These are phyloP conservation scores for Drosophila repletoides DNA, from an alignment of 1,140 invertebrate genomes.

Conservation along the genomic window DNA sequence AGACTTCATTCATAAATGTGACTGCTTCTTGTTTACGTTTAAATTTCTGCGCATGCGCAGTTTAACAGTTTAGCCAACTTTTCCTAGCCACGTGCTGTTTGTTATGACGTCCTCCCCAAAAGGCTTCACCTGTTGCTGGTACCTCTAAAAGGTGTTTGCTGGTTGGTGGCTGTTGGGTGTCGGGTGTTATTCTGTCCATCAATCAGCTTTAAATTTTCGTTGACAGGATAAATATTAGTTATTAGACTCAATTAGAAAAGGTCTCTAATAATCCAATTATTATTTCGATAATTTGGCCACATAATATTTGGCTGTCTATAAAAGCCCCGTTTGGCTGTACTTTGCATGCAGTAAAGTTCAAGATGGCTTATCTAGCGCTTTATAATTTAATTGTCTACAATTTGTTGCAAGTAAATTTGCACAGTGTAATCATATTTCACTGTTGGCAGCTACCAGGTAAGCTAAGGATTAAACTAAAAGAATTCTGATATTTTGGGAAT, in stretches of 20 bases:
- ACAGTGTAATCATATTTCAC: constrained; percentile 59
- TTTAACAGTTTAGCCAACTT: background rate
- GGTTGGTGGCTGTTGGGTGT: too few species aligned
- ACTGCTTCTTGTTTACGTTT: constrained; percentile 57
- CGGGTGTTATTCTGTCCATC: too few species aligned
- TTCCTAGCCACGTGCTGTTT: constrained; percentile 19
- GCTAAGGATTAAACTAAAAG: background rate
- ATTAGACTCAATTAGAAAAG: too few species aligned
- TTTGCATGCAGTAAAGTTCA: background rate
- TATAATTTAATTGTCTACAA: constrained; percentile 64
- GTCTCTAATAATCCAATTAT: constrained; percentile 48
- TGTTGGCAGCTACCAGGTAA: constrained; percentile 58
- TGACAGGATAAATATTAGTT: constrained; percentile 43
- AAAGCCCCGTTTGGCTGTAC: constrained; percentile 12
- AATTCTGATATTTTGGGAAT: background rate
- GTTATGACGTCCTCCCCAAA: constrained; percentile 6
- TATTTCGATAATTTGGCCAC: constrained; percentile 25
- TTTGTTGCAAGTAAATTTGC: constrained; percentile 55
- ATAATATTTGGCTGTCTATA: constrained; percentile 34
- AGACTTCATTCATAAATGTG: constrained; percentile 69
- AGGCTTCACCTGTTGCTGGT: constrained; percentile 14
- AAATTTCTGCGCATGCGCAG: constrained; percentile 56
- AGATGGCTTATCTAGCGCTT: constrained; percentile 36
- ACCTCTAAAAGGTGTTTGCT: background rate
- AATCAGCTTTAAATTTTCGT: constrained; percentile 29